These are phyloP conservation scores for Corythornis vintsioides DNA, from an alignment of 2,113 vertebrate species.

Conservation along the genomic window DNA sequence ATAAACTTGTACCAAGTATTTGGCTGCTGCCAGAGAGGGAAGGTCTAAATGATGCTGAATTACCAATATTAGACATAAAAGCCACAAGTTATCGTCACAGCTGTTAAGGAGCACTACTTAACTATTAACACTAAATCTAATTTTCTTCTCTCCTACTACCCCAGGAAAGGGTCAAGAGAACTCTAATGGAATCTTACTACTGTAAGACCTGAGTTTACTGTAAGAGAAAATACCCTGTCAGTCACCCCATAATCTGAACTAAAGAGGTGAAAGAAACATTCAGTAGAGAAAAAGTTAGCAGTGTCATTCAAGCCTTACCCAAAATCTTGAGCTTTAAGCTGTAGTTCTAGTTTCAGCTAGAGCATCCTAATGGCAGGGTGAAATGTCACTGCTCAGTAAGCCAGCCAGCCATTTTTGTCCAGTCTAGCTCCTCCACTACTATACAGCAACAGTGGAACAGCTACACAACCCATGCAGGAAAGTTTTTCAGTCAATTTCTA, in stretches of 20 bases:
- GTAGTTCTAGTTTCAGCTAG: not conserved
- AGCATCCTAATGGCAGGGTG: no score
- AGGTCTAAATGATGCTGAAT: not conserved
- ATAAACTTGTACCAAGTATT: not conserved
- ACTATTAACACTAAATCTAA: no score
- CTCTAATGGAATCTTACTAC: not conserved
- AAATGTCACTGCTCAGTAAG: not conserved
- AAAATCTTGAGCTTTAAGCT: not conserved
- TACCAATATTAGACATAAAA: not conserved
- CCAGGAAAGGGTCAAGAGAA: not conserved
- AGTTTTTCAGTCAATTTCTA: not conserved
- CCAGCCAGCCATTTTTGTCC: no score
- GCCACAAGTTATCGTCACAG: not conserved
- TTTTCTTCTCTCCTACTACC: not conserved
- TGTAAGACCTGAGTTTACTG: no score
- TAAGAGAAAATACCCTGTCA: not conserved
- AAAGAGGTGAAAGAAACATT: fast-evolving
- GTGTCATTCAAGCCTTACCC: not conserved
- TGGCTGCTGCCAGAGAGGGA: not conserved
- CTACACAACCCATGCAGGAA: not conserved
- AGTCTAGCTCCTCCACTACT: not conserved
- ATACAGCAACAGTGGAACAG: not conserved
- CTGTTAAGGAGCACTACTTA: not conserved
- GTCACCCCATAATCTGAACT: fast-evolving
- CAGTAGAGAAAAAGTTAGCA: not conserved